Evolutionary conservation across 2,888 invertebrate species (phyloP).

Genomic region (Camptogramma bilineatum): DNA sequence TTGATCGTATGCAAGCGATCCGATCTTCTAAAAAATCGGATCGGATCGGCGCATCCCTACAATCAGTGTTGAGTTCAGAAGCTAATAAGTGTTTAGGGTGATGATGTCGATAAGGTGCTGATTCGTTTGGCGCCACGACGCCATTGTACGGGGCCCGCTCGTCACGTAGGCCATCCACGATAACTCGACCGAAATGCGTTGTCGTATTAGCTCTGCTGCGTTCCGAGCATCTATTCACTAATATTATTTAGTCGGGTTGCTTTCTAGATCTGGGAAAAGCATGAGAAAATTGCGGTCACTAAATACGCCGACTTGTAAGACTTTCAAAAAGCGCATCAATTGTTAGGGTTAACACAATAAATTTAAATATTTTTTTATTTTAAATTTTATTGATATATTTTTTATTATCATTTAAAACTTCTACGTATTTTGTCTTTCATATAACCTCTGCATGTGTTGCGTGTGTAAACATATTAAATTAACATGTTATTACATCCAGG

Average conservation of each 20-base stretch:
- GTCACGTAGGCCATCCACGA: constrained; percentile 83
- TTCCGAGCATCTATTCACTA: constrained; percentile 27
- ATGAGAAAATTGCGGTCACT: constrained; percentile 46
- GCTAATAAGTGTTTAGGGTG: constrained; percentile 39
- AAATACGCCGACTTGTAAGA: constrained; percentile 29
- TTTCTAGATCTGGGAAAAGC: constrained; percentile 60
- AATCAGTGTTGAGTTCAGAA: constrained; percentile 34
- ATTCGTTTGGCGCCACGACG: constrained; percentile 80
- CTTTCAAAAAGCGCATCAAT: not conserved
- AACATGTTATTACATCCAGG: not conserved
- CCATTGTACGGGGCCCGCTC: constrained; percentile 77
- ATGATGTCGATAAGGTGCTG: constrained; percentile 75
- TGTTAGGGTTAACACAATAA: too few relatives aligned
- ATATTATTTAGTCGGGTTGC: constrained; percentile 49
- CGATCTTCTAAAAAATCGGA: too few relatives aligned
- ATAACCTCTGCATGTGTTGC: constrained; percentile 28
- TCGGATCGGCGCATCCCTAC: too few relatives aligned
- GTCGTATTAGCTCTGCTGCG: constrained; percentile 38
- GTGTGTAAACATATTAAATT: constrained; percentile 12
- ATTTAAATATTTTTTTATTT: not conserved
- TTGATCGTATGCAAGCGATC: too few relatives aligned
- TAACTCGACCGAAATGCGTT: constrained; percentile 61
- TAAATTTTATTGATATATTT: constrained; percentile 3
- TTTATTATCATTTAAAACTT: not conserved
- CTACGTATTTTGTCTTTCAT: constrained; percentile 27